Conservation (phyloP, 2,113 vertebrate species). For the Pipa parva region DNA sequence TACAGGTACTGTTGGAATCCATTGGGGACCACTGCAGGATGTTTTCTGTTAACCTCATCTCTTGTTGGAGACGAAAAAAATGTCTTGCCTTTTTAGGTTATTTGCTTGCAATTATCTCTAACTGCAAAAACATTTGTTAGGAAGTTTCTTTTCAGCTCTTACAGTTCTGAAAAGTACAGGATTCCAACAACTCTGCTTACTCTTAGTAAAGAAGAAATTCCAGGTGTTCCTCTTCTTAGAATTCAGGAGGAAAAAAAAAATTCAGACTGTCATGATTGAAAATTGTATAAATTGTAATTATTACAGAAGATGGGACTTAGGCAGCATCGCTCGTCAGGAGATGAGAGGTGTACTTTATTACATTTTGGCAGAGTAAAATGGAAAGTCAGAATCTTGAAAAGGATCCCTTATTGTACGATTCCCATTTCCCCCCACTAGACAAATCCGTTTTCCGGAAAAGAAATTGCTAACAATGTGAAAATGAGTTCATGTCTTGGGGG, state of each 20-base stretch:
- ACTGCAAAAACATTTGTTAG: conserved; percentile 62
- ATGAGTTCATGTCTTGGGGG: conserved; percentile 37
- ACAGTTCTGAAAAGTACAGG: conserved; percentile 58
- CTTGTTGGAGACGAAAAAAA: conserved; percentile 48
- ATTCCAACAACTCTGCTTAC: not conserved
- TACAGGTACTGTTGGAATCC: conserved; percentile 45
- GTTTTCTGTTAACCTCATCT: conserved; percentile 56
- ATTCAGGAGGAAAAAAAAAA: not conserved
- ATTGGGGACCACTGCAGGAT: conserved; percentile 54
- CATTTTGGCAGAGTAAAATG: conserved; percentile 34
- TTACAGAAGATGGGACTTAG: conserved; percentile 8
- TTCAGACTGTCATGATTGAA: not conserved
- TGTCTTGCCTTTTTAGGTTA: conserved; percentile 47
- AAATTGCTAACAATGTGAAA: conserved; percentile 35
- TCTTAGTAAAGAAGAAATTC: not conserved
- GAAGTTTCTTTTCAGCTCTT: conserved; percentile 63
- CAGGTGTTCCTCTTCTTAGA: not conserved
- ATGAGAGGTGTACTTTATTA: conserved; percentile 22
- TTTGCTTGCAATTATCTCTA: conserved; percentile 60
- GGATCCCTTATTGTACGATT: conserved; percentile 12
- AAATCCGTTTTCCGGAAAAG: conserved; percentile 35
- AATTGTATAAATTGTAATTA: conserved; percentile 5
- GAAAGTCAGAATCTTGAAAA: conserved; percentile 19
- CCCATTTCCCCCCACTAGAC: conserved; percentile 24
- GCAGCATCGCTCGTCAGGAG: conserved; percentile 17